Percentiles rank a stretch among this genome's conserved stretches.
phyloP scores from a whole-genome alignment of 2,113 vertebrate genomes.

The Chascanopsetta lugubris region DNA sequence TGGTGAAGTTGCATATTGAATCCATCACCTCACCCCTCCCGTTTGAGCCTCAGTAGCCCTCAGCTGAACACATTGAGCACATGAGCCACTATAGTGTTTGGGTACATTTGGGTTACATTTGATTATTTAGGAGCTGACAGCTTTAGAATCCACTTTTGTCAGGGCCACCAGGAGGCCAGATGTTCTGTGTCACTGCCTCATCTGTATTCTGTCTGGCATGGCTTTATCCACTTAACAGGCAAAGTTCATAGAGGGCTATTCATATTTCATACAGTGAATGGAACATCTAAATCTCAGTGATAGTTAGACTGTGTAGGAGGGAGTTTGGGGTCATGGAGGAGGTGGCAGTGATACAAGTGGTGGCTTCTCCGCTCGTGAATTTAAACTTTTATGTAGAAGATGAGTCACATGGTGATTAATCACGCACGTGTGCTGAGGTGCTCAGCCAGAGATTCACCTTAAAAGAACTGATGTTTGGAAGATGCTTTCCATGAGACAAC shows the following conservation, averaged over 20 bases:
- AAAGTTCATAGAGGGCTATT: background rate
- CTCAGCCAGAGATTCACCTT: slow-evolving; percentile 33
- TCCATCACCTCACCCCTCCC: no score
- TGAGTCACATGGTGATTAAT: slow-evolving; percentile 25
- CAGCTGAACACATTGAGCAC: no score
- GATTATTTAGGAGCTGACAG: no score
- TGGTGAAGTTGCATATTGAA: no score
- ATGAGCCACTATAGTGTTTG: no score
- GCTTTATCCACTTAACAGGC: background rate
- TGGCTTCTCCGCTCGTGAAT: slow-evolving; percentile 6
- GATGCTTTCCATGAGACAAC: slow-evolving; percentile 30
- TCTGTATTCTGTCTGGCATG: no score
- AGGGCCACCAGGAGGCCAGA: no score
- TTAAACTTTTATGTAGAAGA: slow-evolving; percentile 20
- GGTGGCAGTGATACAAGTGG: background rate
- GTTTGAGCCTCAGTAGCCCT: no score
- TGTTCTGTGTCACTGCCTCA: no score
- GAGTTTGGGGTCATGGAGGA: slow-evolving; percentile 7
- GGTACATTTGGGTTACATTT: no score
- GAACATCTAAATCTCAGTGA: background rate
- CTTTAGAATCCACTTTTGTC: no score
- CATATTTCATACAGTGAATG: background rate
- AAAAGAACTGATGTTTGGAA: slow-evolving; percentile 29
- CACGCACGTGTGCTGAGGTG: slow-evolving; percentile 19
- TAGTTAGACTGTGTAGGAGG: background rate